Base-by-base conservation (phyloP, 2,888 invertebrate genomes). In the Hipparchia semele region DNA sequence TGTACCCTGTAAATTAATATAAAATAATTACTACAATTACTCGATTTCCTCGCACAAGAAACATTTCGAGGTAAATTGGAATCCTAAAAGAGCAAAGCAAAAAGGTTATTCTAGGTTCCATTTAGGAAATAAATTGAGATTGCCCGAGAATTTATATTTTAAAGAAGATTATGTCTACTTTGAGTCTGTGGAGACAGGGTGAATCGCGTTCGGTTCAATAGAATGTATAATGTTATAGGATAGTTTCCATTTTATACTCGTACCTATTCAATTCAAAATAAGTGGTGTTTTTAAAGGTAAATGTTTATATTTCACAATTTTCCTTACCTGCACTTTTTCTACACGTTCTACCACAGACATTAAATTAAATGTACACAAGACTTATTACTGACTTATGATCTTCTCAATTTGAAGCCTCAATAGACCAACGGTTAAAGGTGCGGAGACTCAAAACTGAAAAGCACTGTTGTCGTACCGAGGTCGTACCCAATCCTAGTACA, bases 71-170 rank as follows among this genome's bases (percentile, higher is more conserved):
- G 49, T 1, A 49, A 62, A 64, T 12, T 23, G 49, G 23, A 64
- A 51, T 23, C 13, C 51, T 6, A 4, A 60, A 56, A 58, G 67
- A 51, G 33, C 49, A 49, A n/a, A n/a, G 45, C 56, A 49, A 59
- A 69, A 69, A 45, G 7, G 66, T 54, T 53, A 51, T 66, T 66
- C 33, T 45, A 60, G 13, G 23, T 62, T 23, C 54, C n/a, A 68
- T 54, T 72, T 67, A 13, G 13, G 46, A 39, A 72, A 61, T 72
- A 61, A 54, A 71, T 72, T 68, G 54, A 61, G 13, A 54, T 68
- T 67, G 53, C 23, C n/a, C 39, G 23, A 7, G 68, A 68, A 68
- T 66, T 72, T n/a, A 68, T 56, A 45, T 61, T 67, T 67, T 10
- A 68, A 69, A 72, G 54, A 12, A 45, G 46, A 53, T 71, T 58